Conservation (phyloP, 2,797 vertebrate genomes). For the Esox masquinongy region DNA sequence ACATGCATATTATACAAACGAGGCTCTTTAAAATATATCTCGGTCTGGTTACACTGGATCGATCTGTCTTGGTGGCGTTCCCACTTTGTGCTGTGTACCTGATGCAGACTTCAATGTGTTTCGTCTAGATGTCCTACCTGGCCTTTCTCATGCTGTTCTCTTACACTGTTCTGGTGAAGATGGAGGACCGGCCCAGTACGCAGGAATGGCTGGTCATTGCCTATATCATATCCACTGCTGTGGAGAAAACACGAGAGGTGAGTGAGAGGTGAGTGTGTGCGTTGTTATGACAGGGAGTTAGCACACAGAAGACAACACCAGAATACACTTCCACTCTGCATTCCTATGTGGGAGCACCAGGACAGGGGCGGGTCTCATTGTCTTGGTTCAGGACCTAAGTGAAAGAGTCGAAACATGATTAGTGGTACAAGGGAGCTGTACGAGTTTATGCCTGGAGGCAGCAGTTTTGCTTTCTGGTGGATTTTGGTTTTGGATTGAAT, state of each 20-base stretch:
- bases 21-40: background rate
- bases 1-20: background rate
- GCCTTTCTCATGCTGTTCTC: constrained; percentile 92
- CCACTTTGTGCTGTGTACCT: background rate
- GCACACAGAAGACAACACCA: too few relatives aligned
- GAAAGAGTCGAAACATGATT: too few relatives aligned
- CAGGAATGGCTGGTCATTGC: constrained; percentile 91
- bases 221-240: constrained; percentile 88
- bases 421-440: too few relatives aligned
- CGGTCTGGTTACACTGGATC: background rate
- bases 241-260: constrained; percentile 93
- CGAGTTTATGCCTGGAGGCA: too few relatives aligned
- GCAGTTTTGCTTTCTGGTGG: too few relatives aligned
- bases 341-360: too few relatives aligned
- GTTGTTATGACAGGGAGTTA: too few relatives aligned
- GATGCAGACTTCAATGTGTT: background rate
- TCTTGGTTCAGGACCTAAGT: too few relatives aligned
- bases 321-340: too few relatives aligned
- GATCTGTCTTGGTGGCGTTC: background rate
- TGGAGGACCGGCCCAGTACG: constrained; percentile 82
- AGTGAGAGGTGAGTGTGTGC: constrained; percentile 76
- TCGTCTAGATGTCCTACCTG: constrained; percentile 87
- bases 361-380: too few relatives aligned
- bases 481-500: too few relatives aligned
- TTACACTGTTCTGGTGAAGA: constrained; percentile 89